These are phyloP conservation scores for Euleptes europaea DNA, from an alignment of 2,113 vertebrate species.

Conservation along the genomic window DNA sequence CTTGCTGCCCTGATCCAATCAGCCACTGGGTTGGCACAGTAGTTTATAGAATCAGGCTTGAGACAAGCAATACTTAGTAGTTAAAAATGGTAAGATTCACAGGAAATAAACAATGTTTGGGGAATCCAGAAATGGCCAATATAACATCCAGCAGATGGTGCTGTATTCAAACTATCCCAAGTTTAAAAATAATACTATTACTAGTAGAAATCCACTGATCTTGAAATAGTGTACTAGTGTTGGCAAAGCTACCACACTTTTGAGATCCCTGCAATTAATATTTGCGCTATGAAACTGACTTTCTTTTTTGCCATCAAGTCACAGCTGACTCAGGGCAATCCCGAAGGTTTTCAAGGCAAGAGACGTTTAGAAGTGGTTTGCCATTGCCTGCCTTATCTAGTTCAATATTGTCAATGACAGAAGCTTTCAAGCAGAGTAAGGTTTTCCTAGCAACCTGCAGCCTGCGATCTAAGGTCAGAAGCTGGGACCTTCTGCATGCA, in stretches of 20 bases:
- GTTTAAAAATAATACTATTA: background rate
- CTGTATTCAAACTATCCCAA: conserved; percentile 38
- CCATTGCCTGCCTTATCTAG: too few relatives aligned
- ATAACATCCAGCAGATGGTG: conserved; percentile 61
- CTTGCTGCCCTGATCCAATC: background rate
- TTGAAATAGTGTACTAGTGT: background rate
- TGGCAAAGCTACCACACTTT: background rate
- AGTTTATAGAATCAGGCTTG: too few relatives aligned
- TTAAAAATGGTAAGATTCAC: background rate
- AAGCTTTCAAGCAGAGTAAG: too few relatives aligned
- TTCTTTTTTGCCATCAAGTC: too few relatives aligned
- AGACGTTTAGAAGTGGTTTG: too few relatives aligned
- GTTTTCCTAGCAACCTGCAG: too few relatives aligned
- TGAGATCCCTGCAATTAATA: background rate
- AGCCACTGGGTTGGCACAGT: background rate
- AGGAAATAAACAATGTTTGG: rapidly evolving
- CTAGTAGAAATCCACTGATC: background rate
- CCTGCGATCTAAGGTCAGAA: too few relatives aligned
- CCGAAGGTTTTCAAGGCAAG: too few relatives aligned
- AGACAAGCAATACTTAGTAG: background rate
- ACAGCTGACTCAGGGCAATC: too few relatives aligned
- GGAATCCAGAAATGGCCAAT: background rate
- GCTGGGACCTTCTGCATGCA: too few relatives aligned
- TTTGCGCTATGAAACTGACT: too few relatives aligned
- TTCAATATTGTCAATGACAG: too few relatives aligned